phyloP scores from a whole-genome alignment of 92 coral and sea anemone genomes.

The Phenganax stokvisi region DNA sequence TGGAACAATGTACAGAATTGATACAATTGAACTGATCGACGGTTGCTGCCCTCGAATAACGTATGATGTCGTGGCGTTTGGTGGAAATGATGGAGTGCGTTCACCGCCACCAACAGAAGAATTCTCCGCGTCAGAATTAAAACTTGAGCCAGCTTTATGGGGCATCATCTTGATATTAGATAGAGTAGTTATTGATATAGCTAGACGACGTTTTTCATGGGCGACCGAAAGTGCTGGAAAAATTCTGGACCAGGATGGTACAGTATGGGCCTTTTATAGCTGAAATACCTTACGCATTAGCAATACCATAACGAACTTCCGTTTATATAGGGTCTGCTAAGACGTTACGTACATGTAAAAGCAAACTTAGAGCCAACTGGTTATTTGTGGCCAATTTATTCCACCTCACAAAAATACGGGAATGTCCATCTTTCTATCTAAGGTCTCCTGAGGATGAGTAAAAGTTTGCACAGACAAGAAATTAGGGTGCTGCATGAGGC shows the following conservation, averaged over 20 bases:
- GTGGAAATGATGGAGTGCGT: slow-evolving; percentile 31
- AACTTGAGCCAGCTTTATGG: slow-evolving; percentile 88
- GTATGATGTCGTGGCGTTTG: slow-evolving; percentile 39
- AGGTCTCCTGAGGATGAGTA: background rate
- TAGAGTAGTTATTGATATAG: slow-evolving; percentile 76
- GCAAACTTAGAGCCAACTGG: background rate
- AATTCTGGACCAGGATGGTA: slow-evolving; percentile 23
- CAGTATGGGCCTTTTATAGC: background rate
- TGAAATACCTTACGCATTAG: background rate
- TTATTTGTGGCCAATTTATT: too few species aligned
- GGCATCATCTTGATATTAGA: slow-evolving; percentile 76
- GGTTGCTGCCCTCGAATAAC: slow-evolving; percentile 78
- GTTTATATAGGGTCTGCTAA: background rate
- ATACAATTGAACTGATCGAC: slow-evolving; percentile 68
- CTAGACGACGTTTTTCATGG: slow-evolving; percentile 69
- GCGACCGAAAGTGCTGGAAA: slow-evolving; percentile 53
- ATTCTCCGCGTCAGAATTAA: slow-evolving; percentile 41
- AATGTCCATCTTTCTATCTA: background rate
- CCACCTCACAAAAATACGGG: too few species aligned
- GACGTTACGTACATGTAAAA: background rate
- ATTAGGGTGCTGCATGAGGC: background rate
- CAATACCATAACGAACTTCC: background rate
- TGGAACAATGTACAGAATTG: slow-evolving; percentile 71
- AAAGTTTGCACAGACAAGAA: background rate
- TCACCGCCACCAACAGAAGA: slow-evolving; percentile 23